Evolutionary conservation across 2,797 vertebrate genomes (phyloP).

Genomic region (Anabas testudineus): DNA sequence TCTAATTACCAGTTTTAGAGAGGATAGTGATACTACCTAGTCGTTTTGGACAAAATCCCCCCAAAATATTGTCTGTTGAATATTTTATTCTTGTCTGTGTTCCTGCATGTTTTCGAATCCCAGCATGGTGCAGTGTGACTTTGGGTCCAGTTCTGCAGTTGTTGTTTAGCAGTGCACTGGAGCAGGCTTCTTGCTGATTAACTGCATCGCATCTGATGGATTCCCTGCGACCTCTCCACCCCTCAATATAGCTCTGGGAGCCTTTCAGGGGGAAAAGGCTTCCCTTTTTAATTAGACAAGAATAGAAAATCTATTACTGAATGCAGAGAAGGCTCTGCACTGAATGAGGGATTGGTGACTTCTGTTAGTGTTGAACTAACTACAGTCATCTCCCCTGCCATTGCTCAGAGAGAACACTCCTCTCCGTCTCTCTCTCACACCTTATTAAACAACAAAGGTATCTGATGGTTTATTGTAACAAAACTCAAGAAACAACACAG

Average conservation of each 20-base stretch:
- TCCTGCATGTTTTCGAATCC: conserved; percentile 7
- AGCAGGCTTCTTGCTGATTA: conserved; percentile 78
- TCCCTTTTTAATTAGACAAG: conserved; percentile 75
- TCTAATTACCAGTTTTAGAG: conserved; percentile 49
- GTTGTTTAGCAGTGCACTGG: conserved; percentile 69
- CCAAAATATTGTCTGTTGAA: conserved; percentile 1
- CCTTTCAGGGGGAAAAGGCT: conserved; percentile 58
- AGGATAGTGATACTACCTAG: conserved; percentile 21
- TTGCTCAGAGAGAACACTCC: conserved; percentile 17
- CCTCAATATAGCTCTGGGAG: conserved; percentile 65
- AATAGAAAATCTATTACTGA: conserved; percentile 76
- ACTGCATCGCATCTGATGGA: conserved; percentile 76
- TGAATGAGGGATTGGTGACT: conserved; percentile 54
- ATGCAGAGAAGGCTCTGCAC: conserved; percentile 52
- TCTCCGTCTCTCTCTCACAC: neutral
- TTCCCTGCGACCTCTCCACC: conserved; percentile 68
- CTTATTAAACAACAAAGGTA: neutral
- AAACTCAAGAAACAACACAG: too few species aligned
- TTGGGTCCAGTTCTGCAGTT: conserved; percentile 51
- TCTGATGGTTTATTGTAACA: too few species aligned
- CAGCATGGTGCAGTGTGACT: conserved; percentile 42
- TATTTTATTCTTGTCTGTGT: neutral
- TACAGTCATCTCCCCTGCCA: conserved; percentile 34
- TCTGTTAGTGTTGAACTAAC: conserved; percentile 49
- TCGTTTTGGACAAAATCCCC: conserved; percentile 4